These are phyloP conservation scores for Cynopterus brachyotis DNA, from an alignment of 2,113 vertebrate species.

Conservation along the genomic window DNA sequence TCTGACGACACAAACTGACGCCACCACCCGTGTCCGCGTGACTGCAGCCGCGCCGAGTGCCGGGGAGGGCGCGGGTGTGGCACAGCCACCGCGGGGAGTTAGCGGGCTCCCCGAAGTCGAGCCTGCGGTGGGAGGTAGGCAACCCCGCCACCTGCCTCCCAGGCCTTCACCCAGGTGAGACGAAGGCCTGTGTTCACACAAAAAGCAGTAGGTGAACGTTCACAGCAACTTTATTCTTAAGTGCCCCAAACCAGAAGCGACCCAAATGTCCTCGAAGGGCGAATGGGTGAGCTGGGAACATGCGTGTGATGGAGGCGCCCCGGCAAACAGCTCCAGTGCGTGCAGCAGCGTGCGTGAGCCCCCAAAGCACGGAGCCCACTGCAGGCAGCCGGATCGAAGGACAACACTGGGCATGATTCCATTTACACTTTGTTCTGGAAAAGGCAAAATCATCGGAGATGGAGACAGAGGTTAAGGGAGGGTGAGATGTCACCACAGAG, in stretches of 20 bases:
- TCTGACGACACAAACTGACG: background rate
- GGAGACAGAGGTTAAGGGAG: background rate
- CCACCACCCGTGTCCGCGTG: too few species aligned
- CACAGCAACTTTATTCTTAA: background rate
- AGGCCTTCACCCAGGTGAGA: background rate
- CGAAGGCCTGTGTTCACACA: background rate
- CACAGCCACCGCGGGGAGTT: background rate
- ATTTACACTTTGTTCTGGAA: background rate
- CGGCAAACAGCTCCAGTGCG: background rate
- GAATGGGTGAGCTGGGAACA: background rate
- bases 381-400: background rate
- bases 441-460: background rate
- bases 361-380: accelerated
- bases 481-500: background rate
- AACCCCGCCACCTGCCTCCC: background rate
- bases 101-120: background rate
- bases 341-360: too few species aligned
- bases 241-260: background rate
- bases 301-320: background rate
- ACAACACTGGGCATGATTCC: background rate
- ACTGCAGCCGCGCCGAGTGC: background rate
- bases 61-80: too few species aligned
- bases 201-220: background rate
- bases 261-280: background rate
- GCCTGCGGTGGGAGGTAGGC: too few species aligned